Percentiles rank a stretch among this genome's conserved stretches.
Evolutionary conservation across 2,888 invertebrate species (phyloP).

Genomic region (Crematogaster levior): DNA sequence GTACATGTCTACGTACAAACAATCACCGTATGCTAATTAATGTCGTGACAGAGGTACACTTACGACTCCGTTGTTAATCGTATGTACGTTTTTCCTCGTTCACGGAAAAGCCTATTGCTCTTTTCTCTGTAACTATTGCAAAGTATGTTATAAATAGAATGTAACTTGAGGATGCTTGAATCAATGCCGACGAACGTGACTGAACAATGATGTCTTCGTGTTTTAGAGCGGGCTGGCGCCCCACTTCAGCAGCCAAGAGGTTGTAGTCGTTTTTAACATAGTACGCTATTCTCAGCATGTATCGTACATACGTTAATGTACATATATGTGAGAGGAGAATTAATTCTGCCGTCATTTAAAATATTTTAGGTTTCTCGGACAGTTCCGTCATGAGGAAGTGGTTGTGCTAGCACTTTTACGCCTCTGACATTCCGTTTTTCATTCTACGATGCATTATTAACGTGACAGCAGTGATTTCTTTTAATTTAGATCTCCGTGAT

Average conservation of each 20-base stretch:
- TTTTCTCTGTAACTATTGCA: background rate
- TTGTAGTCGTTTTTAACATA: conserved; percentile 49
- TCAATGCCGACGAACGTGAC: conserved; percentile 78
- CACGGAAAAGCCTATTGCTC: conserved; percentile 15
- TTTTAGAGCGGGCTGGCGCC: conserved; percentile 61
- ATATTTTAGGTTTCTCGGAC: conserved; percentile 45
- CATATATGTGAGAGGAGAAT: conserved; percentile 47
- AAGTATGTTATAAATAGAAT: conserved; percentile 58
- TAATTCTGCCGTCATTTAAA: conserved; percentile 54
- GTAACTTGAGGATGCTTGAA: conserved; percentile 69
- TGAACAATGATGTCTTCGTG: conserved; percentile 79
- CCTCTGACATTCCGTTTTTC: background rate
- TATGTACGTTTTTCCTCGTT: conserved; percentile 35
- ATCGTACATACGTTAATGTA: conserved; percentile 10
- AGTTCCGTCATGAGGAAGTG: conserved; percentile 26
- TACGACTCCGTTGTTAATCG: conserved; percentile 13
- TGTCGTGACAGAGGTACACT: background rate
- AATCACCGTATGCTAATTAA: conserved; percentile 28
- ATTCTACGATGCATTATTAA: background rate
- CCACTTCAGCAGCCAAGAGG: conserved; percentile 62
- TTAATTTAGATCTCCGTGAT: background rate
- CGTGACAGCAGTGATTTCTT: background rate
- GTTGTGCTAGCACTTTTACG: conserved; percentile 24
- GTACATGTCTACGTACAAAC: background rate
- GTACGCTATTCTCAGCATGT: conserved; percentile 43